Percentiles rank a stretch among this genome's conserved stretches.
Evolutionary conservation across 2,888 invertebrate genomes (phyloP).

Genomic region (Junonia oenone): DNA sequence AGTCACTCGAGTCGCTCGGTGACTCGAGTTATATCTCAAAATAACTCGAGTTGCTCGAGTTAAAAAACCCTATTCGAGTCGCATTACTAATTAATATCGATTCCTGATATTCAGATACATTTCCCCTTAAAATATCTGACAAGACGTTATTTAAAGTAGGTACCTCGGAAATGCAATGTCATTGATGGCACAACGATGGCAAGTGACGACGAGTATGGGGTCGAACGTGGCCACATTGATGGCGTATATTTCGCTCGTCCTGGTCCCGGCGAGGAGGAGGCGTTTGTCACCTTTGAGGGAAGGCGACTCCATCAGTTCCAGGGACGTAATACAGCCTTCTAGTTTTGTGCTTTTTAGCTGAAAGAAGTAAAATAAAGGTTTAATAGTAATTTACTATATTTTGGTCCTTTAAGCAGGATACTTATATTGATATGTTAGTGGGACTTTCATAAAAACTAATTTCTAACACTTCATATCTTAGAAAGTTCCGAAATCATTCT

Average conservation of each 20-base stretch:
- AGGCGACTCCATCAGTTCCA: constrained; percentile 77
- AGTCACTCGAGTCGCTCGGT: too few relatives aligned
- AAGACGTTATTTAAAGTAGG: constrained; percentile 50
- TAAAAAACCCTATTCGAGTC: too few relatives aligned
- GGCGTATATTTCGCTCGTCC: constrained; percentile 88
- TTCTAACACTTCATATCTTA: too few relatives aligned
- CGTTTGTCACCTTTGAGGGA: constrained; percentile 56
- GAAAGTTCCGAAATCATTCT: too few relatives aligned
- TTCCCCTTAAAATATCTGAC: too few relatives aligned
- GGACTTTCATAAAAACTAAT: too few relatives aligned
- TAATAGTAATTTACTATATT: too few relatives aligned
- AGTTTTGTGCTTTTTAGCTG: constrained; percentile 80
- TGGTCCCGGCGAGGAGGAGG: constrained; percentile 87
- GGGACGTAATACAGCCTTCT: constrained; percentile 85
- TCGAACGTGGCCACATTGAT: constrained; percentile 84
- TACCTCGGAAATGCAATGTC: constrained; percentile 91
- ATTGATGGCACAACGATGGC: constrained; percentile 89
- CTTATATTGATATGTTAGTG: background rate
- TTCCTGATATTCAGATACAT: too few relatives aligned
- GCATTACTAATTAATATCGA: too few relatives aligned
- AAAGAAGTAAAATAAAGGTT: constrained; percentile 65
- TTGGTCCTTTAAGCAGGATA: too few relatives aligned
- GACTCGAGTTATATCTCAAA: too few relatives aligned
- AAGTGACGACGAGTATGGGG: constrained; percentile 86
- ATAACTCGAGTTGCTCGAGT: too few relatives aligned